Evolutionary conservation across 2,888 invertebrate genomes (phyloP), one percentile per base, ranked within the genome.

Genomic region (Netelia melanura): DNA sequence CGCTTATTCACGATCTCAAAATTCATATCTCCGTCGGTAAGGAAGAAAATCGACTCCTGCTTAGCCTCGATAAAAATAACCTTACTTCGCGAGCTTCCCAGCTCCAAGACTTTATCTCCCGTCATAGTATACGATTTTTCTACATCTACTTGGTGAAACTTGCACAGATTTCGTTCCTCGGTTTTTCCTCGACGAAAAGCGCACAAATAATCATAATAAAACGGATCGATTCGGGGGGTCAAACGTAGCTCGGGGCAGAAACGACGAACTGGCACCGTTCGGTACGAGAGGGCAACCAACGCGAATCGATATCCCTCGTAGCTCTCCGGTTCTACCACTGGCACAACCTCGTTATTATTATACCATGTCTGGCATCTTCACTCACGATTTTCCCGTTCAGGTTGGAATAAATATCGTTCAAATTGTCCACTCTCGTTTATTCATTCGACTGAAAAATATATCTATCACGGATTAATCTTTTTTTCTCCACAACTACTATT

Each of bases 181-280:
- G 61, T 48, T 70, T 56, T 77, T 71, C 21, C 21, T 48, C n/a
- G 10, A 17, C 30, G 44, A 61, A 56, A 62, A 75, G 54, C 61
- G n/a, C 56, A 56, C 61, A 77, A 79, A 85, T 75, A 85, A 71
- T 61, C 21, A 65, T 71, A 75, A 81, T 78, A 85, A 76, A 74
- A 54, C 71, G 56, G 65, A 85, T 85, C 81, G 81, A 85, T 85
- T 76, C 65, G 78, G 38, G 77, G 62, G 71, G 17, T 71, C 58
- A 48, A 81, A 81, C 72, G 58, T 78, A 52, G 71, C 58, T 71
- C 71, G 75, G 67, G 75, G 82, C 52, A 75, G 70, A 65, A 85
- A 85, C 65, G 76, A 75, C 54, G 75, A 85, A 82, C 81, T 65
- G 85, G 85, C 85, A 85, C 85, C 82, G 85, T 85, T 62, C 71